Evolutionary conservation across 2,888 invertebrate genomes (phyloP), one percentile per base, ranked within the genome.

Genomic region (Heliothis peltigera): DNA sequence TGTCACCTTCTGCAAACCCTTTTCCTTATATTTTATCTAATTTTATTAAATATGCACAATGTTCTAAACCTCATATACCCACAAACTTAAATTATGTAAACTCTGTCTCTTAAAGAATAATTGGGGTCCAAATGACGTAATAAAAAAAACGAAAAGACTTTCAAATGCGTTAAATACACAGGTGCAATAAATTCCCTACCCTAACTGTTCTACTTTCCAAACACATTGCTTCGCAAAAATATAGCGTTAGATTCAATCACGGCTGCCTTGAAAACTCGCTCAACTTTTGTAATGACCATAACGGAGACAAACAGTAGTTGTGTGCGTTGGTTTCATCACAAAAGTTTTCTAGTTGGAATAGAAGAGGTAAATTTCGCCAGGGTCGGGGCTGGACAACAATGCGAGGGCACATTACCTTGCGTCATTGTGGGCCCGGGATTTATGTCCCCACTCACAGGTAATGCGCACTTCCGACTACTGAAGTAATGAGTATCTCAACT

Each of bases 361-460:
- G 57, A 62, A 55, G 70, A 79, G 72, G 80, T 81, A 61, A 74
- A 80, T 68, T 69, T 70, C 61, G 17, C 68, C 65, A 22, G 28
- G 55, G 48, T 17, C 7, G 47, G 55, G 64, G 68, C 15, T 43
- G 48, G 19, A 43, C 44, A 69, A 70, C 81, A 79, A 74, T 70
- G 57, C 65, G 62, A 35, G 35, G 57, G 22, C 52, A 67, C 59
- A 62, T 60, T 52, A 68, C 60, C 42, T 39, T 52, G 61, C 57
- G 61, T 55, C 77, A 67, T 70, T 81, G 75, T 69, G 70, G 53
- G 39, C 25, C 35, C 17, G 42, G 46, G 66, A 81, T 75, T 77
- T 70, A 81, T 70, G 51, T 52, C 49, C 17, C 55, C 53, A 66
- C 70, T 73, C 65, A 61, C 62, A 59, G 49, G 55, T 76, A 70